Percentiles rank a stretch among this genome's conserved stretches.
These are phyloP conservation scores for Yasuhikotakia modesta DNA, from an alignment of 2,797 vertebrate species.

Conservation along the genomic window DNA sequence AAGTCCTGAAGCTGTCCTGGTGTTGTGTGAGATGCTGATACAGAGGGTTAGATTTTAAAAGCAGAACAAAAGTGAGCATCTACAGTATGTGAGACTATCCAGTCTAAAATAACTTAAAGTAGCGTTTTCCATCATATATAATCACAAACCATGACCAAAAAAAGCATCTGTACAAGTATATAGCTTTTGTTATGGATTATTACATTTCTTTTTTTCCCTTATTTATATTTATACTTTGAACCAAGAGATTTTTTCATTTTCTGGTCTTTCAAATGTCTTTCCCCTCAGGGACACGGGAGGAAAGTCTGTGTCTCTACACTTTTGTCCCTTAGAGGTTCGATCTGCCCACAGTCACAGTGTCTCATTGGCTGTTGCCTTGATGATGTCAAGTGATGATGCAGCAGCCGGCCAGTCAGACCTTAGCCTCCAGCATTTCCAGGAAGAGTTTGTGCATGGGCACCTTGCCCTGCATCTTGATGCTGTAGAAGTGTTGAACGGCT, in stretches of 20 bases:
- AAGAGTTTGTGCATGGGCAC: constrained; percentile 99
- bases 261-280: constrained; percentile 58
- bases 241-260: constrained; percentile 72
- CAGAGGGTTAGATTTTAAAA: constrained; percentile 45
- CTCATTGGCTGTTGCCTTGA: constrained; percentile 52
- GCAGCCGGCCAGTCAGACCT: constrained; percentile 81
- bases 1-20: constrained; percentile 57
- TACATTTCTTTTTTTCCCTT: constrained; percentile 81
- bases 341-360: constrained; percentile 65
- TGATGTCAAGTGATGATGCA: constrained; percentile 3
- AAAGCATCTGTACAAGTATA: constrained; percentile 85
- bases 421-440: constrained; percentile 98
- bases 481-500: constrained; percentile 97
- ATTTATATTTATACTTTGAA: constrained; percentile 83
- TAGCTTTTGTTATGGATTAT: constrained; percentile 86
- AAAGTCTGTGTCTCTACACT: constrained; percentile 44
- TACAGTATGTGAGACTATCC: too few species aligned
- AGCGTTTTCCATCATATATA: constrained; percentile 70
- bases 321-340: constrained; percentile 43
- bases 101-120: constrained; percentile 51
- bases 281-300: constrained; percentile 64
- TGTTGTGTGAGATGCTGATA: constrained; percentile 63
- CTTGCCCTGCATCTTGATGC: constrained; percentile 96
- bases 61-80: too few species aligned
- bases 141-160: constrained; percentile 76